A percentile compares a stretch with the other conserved stretches of the same genome.
These are phyloP conservation scores for Channa striata DNA, from an alignment of 2,797 vertebrate genomes.

Conservation along the genomic window DNA sequence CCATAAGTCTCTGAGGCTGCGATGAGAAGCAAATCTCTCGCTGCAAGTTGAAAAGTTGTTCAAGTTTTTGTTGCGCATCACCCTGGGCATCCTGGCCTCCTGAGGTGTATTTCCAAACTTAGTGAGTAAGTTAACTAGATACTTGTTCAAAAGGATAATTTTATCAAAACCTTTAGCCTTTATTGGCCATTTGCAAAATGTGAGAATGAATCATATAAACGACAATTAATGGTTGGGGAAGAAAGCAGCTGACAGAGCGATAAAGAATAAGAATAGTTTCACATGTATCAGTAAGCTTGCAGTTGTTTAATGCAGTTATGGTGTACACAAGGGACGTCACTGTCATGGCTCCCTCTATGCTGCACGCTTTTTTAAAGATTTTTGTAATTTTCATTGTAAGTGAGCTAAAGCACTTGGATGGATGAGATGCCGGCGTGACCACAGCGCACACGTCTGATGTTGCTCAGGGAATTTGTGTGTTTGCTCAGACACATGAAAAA, in stretches of 20 bases:
- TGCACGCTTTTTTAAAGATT: too few species aligned
- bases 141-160: constrained; percentile 15
- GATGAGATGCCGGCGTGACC: too few species aligned
- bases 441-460: too few species aligned
- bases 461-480: too few species aligned
- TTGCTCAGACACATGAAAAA: too few species aligned
- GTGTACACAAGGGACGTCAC: too few species aligned
- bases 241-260: neutral
- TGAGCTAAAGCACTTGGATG: too few species aligned
- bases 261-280: neutral
- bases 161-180: constrained; percentile 16
- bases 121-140: constrained; percentile 7
- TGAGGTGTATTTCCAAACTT: constrained; percentile 11
- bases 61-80: constrained; percentile 34
- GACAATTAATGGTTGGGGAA: neutral
- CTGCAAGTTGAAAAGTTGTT: constrained; percentile 34
- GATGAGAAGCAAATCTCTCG: constrained; percentile 42
- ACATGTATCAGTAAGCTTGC: neutral
- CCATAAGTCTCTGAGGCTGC: constrained; percentile 50
- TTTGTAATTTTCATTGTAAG: too few species aligned
- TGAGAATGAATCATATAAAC: neutral
- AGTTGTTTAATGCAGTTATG: too few species aligned
- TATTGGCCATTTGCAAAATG: neutral
- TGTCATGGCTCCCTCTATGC: too few species aligned
- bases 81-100: constrained; percentile 30